Conservation (phyloP, 2,888 invertebrate species). For the Macrophya alboannulata region DNA sequence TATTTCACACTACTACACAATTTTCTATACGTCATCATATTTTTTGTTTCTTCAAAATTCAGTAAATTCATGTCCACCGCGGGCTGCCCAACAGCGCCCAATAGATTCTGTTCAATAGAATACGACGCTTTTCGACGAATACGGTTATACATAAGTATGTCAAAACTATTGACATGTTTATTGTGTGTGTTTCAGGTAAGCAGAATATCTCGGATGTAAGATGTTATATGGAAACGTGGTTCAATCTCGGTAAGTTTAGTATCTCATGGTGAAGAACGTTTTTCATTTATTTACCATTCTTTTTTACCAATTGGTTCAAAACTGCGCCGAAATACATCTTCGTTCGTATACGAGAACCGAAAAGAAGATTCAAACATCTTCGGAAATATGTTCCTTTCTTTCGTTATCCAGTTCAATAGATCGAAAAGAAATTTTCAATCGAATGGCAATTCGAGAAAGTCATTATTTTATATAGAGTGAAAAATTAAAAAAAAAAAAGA, state of each 20-base stretch:
- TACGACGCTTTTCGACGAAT: background rate
- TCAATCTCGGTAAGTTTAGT: constrained; percentile 52
- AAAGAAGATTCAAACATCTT: background rate
- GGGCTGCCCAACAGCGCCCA: background rate
- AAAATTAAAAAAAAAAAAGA: too few species aligned
- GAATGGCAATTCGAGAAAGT: too few species aligned
- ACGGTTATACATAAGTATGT: background rate
- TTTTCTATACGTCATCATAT: background rate
- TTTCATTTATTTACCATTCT: constrained; percentile 20
- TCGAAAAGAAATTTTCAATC: too few species aligned
- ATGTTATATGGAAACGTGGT: constrained; percentile 56
- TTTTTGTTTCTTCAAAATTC: background rate
- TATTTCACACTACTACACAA: background rate
- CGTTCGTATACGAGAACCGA: background rate
- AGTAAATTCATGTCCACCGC: background rate
- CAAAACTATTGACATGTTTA: constrained; percentile 39
- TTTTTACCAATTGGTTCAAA: background rate
- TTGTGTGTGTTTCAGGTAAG: constrained; percentile 50
- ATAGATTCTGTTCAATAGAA: too few species aligned
- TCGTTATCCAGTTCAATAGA: too few species aligned
- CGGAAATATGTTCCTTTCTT: too few species aligned
- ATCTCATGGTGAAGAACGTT: background rate
- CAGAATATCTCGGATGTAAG: constrained; percentile 54
- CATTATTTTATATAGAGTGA: too few species aligned
- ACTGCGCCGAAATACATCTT: background rate